Conservation (phyloP, 1,140 invertebrate genomes). For the Vanessa atalanta region DNA sequence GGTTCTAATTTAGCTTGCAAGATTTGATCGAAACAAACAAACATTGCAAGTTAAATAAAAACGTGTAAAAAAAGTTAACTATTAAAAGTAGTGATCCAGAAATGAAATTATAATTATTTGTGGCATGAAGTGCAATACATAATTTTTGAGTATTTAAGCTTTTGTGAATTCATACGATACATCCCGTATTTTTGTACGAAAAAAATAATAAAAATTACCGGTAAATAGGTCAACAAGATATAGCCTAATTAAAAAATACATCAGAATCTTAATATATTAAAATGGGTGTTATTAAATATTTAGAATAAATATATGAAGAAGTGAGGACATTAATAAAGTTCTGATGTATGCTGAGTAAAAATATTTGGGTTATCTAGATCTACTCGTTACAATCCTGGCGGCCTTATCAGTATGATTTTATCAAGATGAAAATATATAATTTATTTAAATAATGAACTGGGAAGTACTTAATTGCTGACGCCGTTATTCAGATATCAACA, state of each 20-base stretch:
- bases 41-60: too few species aligned
- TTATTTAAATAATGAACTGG: background rate
- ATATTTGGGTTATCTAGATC: slow-evolving; percentile 26
- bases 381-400: slow-evolving; percentile 18
- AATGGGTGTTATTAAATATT: background rate
- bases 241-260: slow-evolving; percentile 16
- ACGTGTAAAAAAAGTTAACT: too few species aligned
- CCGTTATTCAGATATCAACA: slow-evolving; percentile 3
- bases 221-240: background rate
- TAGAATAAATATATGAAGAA: background rate
- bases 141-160: slow-evolving; percentile 3
- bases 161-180: slow-evolving; percentile 5
- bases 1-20: too few species aligned
- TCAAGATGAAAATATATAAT: background rate
- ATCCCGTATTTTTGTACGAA: slow-evolving; percentile 14
- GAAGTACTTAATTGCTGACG: background rate
- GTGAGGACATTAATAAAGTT: background rate
- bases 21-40: too few species aligned
- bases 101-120: background rate
- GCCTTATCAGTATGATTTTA: slow-evolving; percentile 1
- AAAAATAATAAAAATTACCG: slow-evolving; percentile 6
- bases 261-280: slow-evolving; percentile 5
- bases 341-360: slow-evolving; percentile 16
- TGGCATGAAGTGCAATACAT: background rate
- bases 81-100: too few species aligned